Conservation (phyloP, 1,140 invertebrate genomes). For the Portunus trituberculatus region DNA sequence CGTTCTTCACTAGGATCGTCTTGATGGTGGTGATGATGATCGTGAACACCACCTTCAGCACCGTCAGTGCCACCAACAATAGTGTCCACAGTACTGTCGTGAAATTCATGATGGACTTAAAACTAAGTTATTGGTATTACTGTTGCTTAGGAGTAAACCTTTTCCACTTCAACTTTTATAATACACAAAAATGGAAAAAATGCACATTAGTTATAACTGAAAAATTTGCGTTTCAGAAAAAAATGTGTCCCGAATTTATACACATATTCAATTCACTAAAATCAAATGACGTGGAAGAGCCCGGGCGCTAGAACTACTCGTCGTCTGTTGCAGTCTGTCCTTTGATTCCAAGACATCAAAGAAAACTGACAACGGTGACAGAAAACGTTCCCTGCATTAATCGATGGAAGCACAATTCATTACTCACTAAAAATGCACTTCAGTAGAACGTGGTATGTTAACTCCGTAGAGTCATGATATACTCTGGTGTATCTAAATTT, state of each 20-base stretch:
- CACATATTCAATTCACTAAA: no score
- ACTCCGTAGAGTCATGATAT: not conserved
- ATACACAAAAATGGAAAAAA: no score
- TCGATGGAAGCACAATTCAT: slow-evolving; percentile 27
- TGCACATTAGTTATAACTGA: no score
- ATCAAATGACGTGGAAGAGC: no score
- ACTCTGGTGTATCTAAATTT: not conserved
- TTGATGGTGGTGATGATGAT: slow-evolving; percentile 63
- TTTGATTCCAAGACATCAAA: not conserved
- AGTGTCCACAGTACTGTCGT: slow-evolving; percentile 58
- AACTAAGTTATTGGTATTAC: no score
- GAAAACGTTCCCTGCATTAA: slow-evolving; percentile 46
- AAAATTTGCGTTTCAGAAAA: not conserved
- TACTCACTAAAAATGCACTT: not conserved
- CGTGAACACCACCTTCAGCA: slow-evolving; percentile 54
- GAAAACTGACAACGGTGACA: slow-evolving; percentile 13
- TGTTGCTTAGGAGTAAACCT: no score
- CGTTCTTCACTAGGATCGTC: slow-evolving; percentile 65
- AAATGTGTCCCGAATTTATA: no score
- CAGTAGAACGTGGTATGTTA: not conserved
- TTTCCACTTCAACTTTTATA: no score
- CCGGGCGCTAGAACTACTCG: no score
- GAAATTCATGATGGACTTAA: slow-evolving; percentile 40
- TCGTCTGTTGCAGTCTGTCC: not conserved
- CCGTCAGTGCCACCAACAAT: slow-evolving; percentile 51